phyloP scores from a whole-genome alignment of 1,140 invertebrate species.

The Drosophila nikananu region DNA sequence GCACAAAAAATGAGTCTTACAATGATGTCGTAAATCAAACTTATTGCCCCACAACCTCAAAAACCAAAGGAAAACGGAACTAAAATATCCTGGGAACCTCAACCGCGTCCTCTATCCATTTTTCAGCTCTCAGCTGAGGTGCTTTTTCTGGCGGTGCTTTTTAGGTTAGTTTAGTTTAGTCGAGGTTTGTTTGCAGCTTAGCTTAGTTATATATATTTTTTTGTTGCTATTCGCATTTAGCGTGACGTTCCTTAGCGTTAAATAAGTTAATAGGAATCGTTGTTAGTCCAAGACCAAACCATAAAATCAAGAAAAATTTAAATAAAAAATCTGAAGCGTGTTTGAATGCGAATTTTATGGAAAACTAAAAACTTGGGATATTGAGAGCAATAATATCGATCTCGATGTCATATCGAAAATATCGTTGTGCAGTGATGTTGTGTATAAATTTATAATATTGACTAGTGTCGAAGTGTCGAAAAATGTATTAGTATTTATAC shows the following conservation, averaged over 20 bases:
- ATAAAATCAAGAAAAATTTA: conserved; percentile 14
- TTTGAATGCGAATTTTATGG: conserved; percentile 43
- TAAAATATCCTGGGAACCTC: conserved; percentile 4
- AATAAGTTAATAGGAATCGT: conserved; percentile 19
- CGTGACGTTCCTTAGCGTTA: conserved; percentile 27
- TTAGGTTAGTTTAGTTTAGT: conserved; percentile 38
- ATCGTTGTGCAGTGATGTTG: too few relatives aligned
- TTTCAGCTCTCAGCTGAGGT: conserved; percentile 5
- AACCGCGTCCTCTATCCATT: conserved; percentile 6
- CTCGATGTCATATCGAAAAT: not conserved
- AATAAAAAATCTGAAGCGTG: conserved; percentile 22
- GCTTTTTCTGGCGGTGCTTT: conserved; percentile 28
- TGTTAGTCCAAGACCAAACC: conserved; percentile 25
- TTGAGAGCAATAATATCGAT: not conserved
- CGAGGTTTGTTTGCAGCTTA: conserved; percentile 32
- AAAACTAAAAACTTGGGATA: conserved; percentile 1
- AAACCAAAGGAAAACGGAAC: conserved; percentile 15
- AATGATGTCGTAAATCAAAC: conserved; percentile 49
- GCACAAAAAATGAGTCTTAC: conserved; percentile 43
- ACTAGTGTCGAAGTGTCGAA: not conserved
- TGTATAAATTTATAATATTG: too few relatives aligned
- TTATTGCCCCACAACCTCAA: conserved; percentile 25
- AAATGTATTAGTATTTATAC: too few relatives aligned
- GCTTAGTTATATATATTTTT: not conserved
- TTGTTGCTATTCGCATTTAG: not conserved